Percentiles rank a stretch among this genome's conserved stretches.
Conservation (phyloP, 30 jellyfish, hydroid and myxozoan species). For the Mastigias papua region DNA sequence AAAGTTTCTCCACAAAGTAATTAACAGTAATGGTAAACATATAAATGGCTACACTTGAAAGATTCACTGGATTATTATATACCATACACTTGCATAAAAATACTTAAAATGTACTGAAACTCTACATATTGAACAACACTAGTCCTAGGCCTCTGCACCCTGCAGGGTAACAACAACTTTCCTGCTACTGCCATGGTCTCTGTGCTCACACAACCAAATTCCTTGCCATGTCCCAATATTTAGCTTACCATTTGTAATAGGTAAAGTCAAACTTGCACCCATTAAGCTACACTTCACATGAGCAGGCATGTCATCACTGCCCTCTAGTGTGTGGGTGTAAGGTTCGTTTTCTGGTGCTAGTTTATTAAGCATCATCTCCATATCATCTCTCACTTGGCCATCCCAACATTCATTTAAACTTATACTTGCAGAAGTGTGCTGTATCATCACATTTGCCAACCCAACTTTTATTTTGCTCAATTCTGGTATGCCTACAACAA, state of each 20-base stretch:
- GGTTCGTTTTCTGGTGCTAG: constrained; percentile 91
- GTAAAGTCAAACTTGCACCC: constrained; percentile 89
- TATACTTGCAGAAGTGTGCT: constrained; percentile 97
- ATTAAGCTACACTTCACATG: constrained; percentile 93
- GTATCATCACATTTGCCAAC: constrained; percentile 66
- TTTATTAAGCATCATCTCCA: constrained; percentile 91
- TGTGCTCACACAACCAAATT: constrained; percentile 93
- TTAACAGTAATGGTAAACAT: no score
- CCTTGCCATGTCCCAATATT: constrained; percentile 99
- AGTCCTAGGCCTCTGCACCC: constrained; percentile 56
- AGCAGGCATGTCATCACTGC: constrained; percentile 99
- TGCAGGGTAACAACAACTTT: constrained; percentile 87
- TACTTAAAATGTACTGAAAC: no score
- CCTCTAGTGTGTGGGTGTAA: constrained; percentile 92
- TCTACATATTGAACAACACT: no score
- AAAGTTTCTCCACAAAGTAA: no score
- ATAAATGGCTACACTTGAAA: no score
- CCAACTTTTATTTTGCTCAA: constrained; percentile 87
- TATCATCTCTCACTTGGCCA: constrained; percentile 83
- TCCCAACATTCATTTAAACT: constrained; percentile 96
- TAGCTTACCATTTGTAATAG: constrained; percentile 90
- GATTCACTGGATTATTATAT: no score
- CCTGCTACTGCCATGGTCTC: constrained; percentile 88
- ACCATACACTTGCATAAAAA: no score
- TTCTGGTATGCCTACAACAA: constrained; percentile 80